phyloP scores from a whole-genome alignment of 2,113 vertebrate species.

The Carlito syrichta region DNA sequence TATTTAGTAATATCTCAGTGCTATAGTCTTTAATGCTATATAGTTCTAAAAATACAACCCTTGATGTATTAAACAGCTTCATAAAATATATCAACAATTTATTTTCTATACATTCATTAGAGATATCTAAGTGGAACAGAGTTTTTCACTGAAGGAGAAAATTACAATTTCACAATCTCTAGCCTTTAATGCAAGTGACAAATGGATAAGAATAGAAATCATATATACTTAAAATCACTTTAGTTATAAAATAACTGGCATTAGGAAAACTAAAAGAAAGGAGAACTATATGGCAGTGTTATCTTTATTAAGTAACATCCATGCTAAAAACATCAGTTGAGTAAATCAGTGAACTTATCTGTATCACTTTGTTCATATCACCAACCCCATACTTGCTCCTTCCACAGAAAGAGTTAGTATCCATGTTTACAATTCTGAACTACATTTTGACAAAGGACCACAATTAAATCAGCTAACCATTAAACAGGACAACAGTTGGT shows the following conservation, averaged over 20 bases:
- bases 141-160: background rate
- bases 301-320: background rate
- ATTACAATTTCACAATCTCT: background rate
- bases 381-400: background rate
- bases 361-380: background rate
- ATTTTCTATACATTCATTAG: background rate
- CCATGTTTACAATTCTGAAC: background rate
- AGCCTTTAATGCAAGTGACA: background rate
- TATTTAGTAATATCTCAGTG: slow-evolving; percentile 13
- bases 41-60: background rate
- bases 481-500: background rate
- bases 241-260: background rate
- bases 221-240: background rate
- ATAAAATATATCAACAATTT: background rate
- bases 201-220: background rate
- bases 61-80: background rate
- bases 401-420: background rate
- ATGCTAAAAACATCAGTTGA: background rate
- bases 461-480: background rate
- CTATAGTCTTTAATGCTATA: background rate
- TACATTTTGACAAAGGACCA: background rate
- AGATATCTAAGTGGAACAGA: background rate
- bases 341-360: background rate
- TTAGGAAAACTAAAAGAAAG: background rate
- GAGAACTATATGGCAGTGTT: background rate